These are phyloP conservation scores for Erynnis tages DNA, from an alignment of 2,888 invertebrate genomes.

Conservation along the genomic window DNA sequence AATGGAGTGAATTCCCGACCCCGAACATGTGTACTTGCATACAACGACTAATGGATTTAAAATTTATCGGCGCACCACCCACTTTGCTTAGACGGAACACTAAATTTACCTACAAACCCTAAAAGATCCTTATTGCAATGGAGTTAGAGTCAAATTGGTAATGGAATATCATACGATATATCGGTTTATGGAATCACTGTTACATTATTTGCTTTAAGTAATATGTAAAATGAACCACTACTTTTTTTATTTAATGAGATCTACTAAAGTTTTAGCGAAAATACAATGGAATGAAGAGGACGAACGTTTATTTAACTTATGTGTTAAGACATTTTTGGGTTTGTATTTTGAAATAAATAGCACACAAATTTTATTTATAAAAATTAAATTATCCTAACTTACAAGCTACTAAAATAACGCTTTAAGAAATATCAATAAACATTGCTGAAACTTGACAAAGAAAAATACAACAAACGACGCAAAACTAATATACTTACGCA, in stretches of 20 bases:
- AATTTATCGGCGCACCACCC: constrained; percentile 76
- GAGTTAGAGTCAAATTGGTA: background rate
- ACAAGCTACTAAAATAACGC: too few species aligned
- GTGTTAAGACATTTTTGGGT: too few species aligned
- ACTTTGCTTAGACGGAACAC: constrained; percentile 45
- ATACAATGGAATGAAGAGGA: too few species aligned
- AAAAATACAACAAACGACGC: constrained; percentile 28
- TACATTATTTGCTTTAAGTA: background rate
- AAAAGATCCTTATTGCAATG: background rate
- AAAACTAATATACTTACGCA: constrained; percentile 19
- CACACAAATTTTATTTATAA: too few species aligned
- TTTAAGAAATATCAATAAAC: background rate
- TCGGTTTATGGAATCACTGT: constrained; percentile 2
- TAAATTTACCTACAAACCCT: background rate
- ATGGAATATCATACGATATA: background rate
- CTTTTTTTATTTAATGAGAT: too few species aligned
- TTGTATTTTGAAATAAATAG: too few species aligned
- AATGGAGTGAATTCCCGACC: constrained; percentile 70
- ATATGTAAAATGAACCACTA: too few species aligned
- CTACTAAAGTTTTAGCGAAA: too few species aligned
- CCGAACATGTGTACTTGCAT: constrained; percentile 74
- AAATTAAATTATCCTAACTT: too few species aligned
- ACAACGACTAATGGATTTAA: constrained; percentile 77
- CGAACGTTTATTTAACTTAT: too few species aligned
- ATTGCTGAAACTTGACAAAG: background rate